A percentile compares a stretch with the other conserved stretches of the same genome.
These are phyloP conservation scores for Sphinx pinastri DNA, from an alignment of 2,888 invertebrate species.

Conservation along the genomic window DNA sequence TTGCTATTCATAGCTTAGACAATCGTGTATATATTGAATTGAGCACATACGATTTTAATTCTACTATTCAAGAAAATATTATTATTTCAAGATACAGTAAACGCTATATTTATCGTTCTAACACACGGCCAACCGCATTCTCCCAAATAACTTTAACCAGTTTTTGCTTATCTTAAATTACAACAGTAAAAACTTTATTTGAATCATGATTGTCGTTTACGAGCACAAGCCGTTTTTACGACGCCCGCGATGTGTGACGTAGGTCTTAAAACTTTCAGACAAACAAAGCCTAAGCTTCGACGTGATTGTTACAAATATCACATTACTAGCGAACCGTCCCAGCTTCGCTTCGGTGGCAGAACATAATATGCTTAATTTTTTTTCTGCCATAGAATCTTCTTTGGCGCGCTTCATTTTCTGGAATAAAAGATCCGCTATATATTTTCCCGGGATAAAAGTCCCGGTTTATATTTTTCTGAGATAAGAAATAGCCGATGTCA, in stretches of 20 bases:
- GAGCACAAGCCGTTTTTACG: conserved; percentile 46
- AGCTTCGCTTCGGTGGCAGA: too few relatives aligned
- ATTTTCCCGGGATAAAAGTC: too few relatives aligned
- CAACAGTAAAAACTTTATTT: conserved; percentile 44
- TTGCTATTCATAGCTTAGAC: neutral
- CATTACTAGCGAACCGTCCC: too few relatives aligned
- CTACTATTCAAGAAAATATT: neutral
- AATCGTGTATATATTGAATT: neutral
- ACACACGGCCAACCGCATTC: conserved; percentile 21
- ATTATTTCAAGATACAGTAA: neutral
- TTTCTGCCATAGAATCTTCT: too few relatives aligned
- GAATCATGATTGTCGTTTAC: conserved; percentile 42
- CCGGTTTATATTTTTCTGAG: too few relatives aligned
- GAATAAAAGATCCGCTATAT: too few relatives aligned
- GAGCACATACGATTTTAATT: neutral
- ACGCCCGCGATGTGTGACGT: conserved; percentile 41
- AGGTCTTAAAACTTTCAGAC: conserved; percentile 42
- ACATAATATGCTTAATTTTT: too few relatives aligned
- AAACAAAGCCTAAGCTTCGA: conserved; percentile 35
- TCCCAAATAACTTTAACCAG: conserved; percentile 25
- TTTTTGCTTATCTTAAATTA: conserved; percentile 45
- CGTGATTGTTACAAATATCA: conserved; percentile 2
- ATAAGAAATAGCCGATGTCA: too few relatives aligned
- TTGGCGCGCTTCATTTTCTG: too few relatives aligned
- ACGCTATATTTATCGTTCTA: neutral